Base-by-base conservation (phyloP, 2,888 invertebrate species). In the Hirtodrosophila trivittata region DNA sequence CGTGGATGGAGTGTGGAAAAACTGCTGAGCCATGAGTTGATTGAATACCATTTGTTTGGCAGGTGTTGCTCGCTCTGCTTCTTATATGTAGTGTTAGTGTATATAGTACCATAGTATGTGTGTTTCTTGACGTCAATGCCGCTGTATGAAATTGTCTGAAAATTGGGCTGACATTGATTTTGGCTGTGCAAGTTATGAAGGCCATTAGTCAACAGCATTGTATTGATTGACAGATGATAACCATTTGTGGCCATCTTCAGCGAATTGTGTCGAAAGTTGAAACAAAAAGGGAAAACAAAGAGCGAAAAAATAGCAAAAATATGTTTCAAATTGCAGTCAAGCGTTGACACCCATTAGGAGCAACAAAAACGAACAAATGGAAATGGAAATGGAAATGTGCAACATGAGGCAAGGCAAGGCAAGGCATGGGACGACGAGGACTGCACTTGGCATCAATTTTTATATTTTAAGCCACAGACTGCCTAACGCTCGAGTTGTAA, bases 401-500 rank as follows among this genome's bases (percentile, higher is more conserved):
- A 37, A 28, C 41, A 28, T 28, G 26, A 47, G 38, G 58, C 50
- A 59, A 62, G 68, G 63, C 68, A 62, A 68, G 42, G 42, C 54
- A 30, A 47, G 62, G 60, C 67, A 21, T 51, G 62, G 42, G 38
- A 32, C 39, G 43, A 63, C 75, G 69, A 64, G 74, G 62, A 58
- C 83, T 64, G 76, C 76, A 73, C 76, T 86, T 86, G 80, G 80
- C 80, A 86, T 83, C 70, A 86, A 80, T 80, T 86, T 80, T 83
- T 86, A 85, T 74, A 86, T 86, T 80, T 80, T 60, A 80, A 80
- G 76, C 80, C 77, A 70, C 83, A 64, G 66, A 49, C 83, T 71
- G 76, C 77, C 70, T 73, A 75, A 54, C 80, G 70, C 83, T 78
- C 65, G 64, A 73, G 76, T 47, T 45, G 64, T 35, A 21, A 39